These are phyloP conservation scores for Erebia palarica DNA, from an alignment of 2,888 invertebrate genomes.

Conservation along the genomic window DNA sequence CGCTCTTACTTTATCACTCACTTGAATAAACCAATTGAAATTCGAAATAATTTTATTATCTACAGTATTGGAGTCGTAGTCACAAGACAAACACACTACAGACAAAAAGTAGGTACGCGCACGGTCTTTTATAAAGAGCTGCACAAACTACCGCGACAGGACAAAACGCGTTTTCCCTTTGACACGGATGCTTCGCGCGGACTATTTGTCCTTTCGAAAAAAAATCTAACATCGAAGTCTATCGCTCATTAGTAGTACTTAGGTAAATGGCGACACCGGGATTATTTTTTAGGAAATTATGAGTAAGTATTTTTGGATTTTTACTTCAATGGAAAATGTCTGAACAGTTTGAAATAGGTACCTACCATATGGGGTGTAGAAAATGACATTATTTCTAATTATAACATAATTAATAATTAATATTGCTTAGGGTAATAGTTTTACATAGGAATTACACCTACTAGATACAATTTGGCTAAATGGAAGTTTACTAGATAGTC, in stretches of 20 bases:
- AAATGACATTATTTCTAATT: neutral
- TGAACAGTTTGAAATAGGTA: neutral
- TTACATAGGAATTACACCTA: neutral
- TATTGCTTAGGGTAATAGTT: slow-evolving; percentile 21
- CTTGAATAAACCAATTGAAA: slow-evolving; percentile 13
- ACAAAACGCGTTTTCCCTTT: no score
- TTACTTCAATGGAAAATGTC: neutral
- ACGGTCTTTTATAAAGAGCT: no score
- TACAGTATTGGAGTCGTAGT: no score
- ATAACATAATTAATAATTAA: slow-evolving; percentile 15
- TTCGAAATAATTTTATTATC: neutral
- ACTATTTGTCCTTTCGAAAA: no score
- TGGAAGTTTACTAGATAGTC: neutral
- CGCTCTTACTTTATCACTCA: slow-evolving; percentile 9
- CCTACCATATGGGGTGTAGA: neutral
- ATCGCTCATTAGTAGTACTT: no score
- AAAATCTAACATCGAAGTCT: neutral
- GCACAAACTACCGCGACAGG: no score
- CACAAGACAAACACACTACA: no score
- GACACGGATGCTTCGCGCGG: no score
- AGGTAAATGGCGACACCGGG: no score
- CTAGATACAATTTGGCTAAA: neutral
- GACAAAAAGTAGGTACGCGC: no score
- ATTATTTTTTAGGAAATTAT: neutral
- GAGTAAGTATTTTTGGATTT: neutral